Conservation (phyloP, 2,888 invertebrate species). For the Yponomeuta plumbellus region DNA sequence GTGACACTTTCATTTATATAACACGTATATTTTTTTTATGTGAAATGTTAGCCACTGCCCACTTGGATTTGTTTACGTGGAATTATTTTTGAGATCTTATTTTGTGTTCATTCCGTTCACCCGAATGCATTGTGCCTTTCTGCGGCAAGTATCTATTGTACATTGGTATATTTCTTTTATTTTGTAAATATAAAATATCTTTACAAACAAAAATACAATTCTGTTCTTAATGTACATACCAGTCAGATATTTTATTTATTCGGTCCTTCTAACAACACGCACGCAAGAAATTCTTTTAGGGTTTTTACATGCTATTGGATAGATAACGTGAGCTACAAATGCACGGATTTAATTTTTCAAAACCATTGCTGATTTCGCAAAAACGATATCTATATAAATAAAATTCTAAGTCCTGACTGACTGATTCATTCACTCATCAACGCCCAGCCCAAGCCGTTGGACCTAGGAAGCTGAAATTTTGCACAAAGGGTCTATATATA, state of each 20-base stretch:
- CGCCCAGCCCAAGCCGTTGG: too few relatives aligned
- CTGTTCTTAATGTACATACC: slow-evolving; percentile 20
- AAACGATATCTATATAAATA: too few relatives aligned
- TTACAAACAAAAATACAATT: slow-evolving; percentile 40
- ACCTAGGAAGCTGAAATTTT: too few relatives aligned
- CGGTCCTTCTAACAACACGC: background rate
- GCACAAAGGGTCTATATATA: too few relatives aligned
- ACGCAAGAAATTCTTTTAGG: too few relatives aligned
- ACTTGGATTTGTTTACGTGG: slow-evolving; percentile 9
- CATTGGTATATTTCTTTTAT: slow-evolving; percentile 56
- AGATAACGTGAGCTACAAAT: too few relatives aligned
- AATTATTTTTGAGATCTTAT: slow-evolving; percentile 5
- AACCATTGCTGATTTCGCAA: too few relatives aligned
- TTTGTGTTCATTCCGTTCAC: slow-evolving; percentile 12
- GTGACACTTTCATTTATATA: too few relatives aligned
- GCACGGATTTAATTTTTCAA: too few relatives aligned
- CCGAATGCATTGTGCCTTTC: slow-evolving; percentile 35
- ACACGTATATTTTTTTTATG: background rate
- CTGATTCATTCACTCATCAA: too few relatives aligned
- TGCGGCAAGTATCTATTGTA: slow-evolving; percentile 43
- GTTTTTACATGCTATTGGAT: too few relatives aligned
- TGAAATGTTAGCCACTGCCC: background rate
- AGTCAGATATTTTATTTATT: slow-evolving; percentile 13
- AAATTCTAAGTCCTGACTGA: too few relatives aligned
- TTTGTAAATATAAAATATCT: slow-evolving; percentile 70